phyloP scores from a whole-genome alignment of 2,113 vertebrate species.

The Passer domesticus region DNA sequence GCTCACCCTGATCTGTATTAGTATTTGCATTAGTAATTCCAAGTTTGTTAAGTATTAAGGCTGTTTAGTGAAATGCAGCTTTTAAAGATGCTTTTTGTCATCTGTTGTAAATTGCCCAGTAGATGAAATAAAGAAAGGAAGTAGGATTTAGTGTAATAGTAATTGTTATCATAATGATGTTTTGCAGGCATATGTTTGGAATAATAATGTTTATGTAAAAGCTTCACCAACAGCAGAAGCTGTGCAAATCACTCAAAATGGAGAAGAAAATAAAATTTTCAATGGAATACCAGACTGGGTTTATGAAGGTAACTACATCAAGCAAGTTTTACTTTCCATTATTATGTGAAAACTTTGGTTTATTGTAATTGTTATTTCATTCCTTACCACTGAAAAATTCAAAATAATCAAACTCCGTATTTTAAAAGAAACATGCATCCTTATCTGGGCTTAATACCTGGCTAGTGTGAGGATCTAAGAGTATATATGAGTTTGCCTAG shows the following conservation, averaged over 20 bases:
- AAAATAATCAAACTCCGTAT: not conserved
- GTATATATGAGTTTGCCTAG: not conserved
- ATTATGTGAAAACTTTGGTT: not conserved
- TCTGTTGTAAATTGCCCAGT: not conserved
- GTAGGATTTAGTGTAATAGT: not conserved
- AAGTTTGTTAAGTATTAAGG: not conserved
- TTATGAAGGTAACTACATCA: conserved; percentile 86
- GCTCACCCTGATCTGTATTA: not conserved
- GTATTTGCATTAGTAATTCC: not conserved
- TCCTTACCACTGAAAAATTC: not conserved
- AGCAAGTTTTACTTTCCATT: not conserved
- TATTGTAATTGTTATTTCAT: not conserved
- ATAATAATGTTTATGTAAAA: conserved; percentile 88
- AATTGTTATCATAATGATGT: not conserved
- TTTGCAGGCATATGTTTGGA: conserved; percentile 86
- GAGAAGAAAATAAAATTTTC: conserved; percentile 84
- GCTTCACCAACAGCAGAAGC: conserved; percentile 50
- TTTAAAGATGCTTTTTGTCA: not conserved
- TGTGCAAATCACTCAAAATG: conserved; percentile 80
- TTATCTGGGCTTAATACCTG: not conserved
- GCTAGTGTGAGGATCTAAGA: not conserved
- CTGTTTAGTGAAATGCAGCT: not conserved
- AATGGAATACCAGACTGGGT: conserved; percentile 96
- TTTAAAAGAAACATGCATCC: not conserved
- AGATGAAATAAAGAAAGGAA: not conserved